Percentiles rank a stretch among this genome's conserved stretches.
These are phyloP conservation scores for Anableps anableps DNA, from an alignment of 2,797 vertebrate species.

Conservation along the genomic window DNA sequence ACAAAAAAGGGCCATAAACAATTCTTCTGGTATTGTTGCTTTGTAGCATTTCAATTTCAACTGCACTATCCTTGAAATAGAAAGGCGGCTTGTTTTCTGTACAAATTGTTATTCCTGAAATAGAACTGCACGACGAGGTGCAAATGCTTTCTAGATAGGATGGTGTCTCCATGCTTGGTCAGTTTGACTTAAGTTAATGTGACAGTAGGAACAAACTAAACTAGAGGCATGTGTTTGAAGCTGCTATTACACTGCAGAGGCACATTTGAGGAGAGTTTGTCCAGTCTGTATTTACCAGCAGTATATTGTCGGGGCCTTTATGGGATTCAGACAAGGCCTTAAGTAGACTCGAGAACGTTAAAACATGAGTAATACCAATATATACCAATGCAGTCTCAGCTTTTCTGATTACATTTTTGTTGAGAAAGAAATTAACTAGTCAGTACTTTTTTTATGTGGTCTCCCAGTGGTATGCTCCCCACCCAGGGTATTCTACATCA, in stretches of 20 bases:
- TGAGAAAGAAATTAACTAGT: neutral
- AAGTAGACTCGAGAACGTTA: neutral
- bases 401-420: neutral
- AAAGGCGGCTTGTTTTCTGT: neutral
- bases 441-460: neutral
- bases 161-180: constrained; percentile 39
- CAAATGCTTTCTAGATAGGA: constrained; percentile 39
- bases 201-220: constrained; percentile 60
- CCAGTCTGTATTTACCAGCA: constrained; percentile 20
- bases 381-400: neutral
- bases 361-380: neutral
- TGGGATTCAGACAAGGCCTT: neutral
- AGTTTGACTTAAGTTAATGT: constrained; percentile 56
- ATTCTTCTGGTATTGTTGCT: neutral
- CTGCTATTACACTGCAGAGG: constrained; percentile 48
- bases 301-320: neutral
- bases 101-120: constrained; percentile 19
- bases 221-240: constrained; percentile 56
- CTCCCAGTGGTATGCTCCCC: neutral
- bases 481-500: neutral
- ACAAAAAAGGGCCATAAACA: neutral
- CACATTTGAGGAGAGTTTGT: constrained; percentile 50
- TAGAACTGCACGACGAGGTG: constrained; percentile 25
- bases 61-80: neutral
- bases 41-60: constrained; percentile 7